phyloP scores from a whole-genome alignment of 2,113 vertebrate species.

The Crocuta crocuta region DNA sequence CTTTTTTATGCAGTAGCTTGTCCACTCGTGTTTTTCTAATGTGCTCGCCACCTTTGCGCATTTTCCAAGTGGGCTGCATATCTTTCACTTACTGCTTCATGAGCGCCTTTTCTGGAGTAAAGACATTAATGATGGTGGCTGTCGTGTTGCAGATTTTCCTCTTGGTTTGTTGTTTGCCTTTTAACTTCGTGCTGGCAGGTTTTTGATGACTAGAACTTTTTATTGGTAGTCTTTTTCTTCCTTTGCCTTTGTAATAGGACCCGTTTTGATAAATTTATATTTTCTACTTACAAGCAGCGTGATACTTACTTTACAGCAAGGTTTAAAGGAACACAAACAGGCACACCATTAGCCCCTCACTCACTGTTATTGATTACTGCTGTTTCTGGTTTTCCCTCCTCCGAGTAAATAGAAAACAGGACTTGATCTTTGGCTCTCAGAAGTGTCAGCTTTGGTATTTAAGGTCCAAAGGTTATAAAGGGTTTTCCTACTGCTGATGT shows the following conservation, averaged over 20 bases:
- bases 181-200: neutral
- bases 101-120: neutral
- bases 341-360: neutral
- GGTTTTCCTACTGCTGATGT: neutral
- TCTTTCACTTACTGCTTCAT: neutral
- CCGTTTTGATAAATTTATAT: neutral
- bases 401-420: constrained; percentile 10
- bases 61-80: neutral
- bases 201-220: neutral
- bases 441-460: neutral
- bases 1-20: neutral
- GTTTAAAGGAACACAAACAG: neutral
- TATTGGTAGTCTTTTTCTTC: neutral
- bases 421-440: neutral
- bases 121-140: neutral
- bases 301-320: neutral
- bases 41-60: neutral
- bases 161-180: neutral
- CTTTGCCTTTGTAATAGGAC: neutral
- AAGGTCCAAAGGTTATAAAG: neutral
- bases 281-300: neutral
- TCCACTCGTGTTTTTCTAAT: neutral
- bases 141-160: neutral
- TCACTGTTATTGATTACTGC: neutral
- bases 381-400: neutral